Percentiles rank a stretch among this genome's conserved stretches.
These are phyloP conservation scores for Clarias gariepinus DNA, from an alignment of 2,113 vertebrate species.

Conservation along the genomic window DNA sequence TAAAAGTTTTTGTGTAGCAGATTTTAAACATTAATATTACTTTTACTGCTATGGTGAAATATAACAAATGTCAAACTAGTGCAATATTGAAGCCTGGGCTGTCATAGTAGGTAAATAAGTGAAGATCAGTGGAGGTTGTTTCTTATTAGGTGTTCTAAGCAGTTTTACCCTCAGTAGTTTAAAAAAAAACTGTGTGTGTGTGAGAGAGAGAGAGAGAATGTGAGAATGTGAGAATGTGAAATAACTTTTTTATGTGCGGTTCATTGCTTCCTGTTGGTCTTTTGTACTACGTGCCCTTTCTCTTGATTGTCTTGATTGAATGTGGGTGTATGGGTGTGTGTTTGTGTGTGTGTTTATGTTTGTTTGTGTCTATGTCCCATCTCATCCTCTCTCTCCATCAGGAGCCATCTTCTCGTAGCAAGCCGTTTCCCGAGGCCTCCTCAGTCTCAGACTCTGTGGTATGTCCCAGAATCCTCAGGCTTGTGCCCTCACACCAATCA, in stretches of 20 bases:
- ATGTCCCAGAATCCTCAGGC: constrained; percentile 71
- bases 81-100: not conserved
- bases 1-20: not conserved
- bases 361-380: constrained; percentile 65
- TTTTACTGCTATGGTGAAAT: not conserved
- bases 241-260: constrained; percentile 9
- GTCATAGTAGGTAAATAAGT: not conserved
- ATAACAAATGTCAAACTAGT: not conserved
- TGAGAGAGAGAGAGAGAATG: not conserved
- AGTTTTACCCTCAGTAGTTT: not conserved
- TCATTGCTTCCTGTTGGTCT: constrained; percentile 21
- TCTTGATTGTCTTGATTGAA: constrained; percentile 47
- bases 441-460: constrained; percentile 81
- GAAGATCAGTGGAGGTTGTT: not conserved
- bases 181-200: not conserved
- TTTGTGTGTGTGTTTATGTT: constrained; percentile 41
- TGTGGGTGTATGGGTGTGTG: constrained; percentile 17
- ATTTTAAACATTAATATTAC: not conserved
- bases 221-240: not conserved
- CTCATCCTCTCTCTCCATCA: constrained; percentile 83
- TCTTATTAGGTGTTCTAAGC: not conserved
- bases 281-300: constrained; percentile 27
- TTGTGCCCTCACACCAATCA: constrained; percentile 55
- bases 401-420: constrained; percentile 77
- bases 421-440: constrained; percentile 78